Conservation (phyloP, 1,140 invertebrate genomes). For the Nixonia krombeini region DNA sequence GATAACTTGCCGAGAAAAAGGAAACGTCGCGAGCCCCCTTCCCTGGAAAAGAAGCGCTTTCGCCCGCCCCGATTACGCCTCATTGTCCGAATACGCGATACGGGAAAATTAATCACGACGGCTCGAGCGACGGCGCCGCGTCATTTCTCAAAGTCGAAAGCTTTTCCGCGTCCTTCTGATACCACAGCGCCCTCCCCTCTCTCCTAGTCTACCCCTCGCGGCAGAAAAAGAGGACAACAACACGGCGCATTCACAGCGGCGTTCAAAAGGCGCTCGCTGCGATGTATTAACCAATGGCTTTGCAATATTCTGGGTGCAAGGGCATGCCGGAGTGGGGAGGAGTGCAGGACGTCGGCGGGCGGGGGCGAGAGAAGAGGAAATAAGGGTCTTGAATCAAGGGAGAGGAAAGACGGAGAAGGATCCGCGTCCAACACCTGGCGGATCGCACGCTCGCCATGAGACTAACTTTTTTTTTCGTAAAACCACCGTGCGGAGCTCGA, state of each 20-base stretch:
- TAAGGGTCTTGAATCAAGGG: conserved; percentile 17
- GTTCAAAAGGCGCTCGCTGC: neutral
- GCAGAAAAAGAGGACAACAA: neutral
- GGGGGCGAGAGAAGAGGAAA: conserved; percentile 1
- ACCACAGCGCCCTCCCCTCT: neutral
- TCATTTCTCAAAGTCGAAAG: neutral
- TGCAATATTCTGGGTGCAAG: conserved; percentile 12
- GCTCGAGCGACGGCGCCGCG: neutral
- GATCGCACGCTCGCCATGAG: conserved; percentile 35
- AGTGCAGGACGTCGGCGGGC: too few relatives aligned
- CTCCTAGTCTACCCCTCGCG: neutral
- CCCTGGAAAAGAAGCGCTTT: too few relatives aligned
- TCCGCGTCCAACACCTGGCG: conserved; percentile 23
- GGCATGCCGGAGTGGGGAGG: too few relatives aligned
- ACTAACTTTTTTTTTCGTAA: conserved; percentile 27
- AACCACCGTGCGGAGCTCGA: conserved; percentile 17
- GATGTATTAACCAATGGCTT: conserved; percentile 11
- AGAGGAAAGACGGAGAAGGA: conserved; percentile 14
- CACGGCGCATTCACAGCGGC: conserved; percentile 10
- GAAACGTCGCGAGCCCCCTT: too few relatives aligned
- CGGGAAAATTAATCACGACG: neutral
- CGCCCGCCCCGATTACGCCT: conserved; percentile 1
- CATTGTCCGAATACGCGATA: neutral
- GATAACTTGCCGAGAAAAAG: too few relatives aligned
- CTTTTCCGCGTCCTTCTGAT: neutral